Evolutionary conservation across 2,888 invertebrate species (phyloP), one percentile per base, ranked within the genome.

Genomic region (Drosophila barbarae): DNA sequence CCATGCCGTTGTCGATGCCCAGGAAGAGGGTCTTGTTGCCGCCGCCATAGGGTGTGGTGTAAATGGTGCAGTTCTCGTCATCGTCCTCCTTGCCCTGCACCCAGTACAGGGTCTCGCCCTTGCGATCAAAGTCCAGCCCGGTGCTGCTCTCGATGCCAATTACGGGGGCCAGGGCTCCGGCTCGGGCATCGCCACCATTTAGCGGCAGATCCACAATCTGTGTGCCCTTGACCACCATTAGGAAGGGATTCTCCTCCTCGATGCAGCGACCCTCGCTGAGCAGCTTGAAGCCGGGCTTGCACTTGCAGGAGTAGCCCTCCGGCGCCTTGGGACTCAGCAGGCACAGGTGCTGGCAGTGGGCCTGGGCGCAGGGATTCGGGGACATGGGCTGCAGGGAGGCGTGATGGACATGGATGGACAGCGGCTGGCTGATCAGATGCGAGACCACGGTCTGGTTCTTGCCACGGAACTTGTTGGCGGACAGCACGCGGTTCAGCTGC

Each of bases 341-440:
- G 87, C 99, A 99, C 5, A 99, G 91, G 86, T 99, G 98, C 77
- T 95, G 94, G 86, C 99, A 99, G 0, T 91, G 91, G 0, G 92
- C 90, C 38, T 91, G 91, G 13, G 89, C 90, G 89, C 99, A 99
- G 0, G 98, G 97, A 72, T 94, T 94, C 0, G 92, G 89, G 15
- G 93, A 91, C 66, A 92, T 90, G 0, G 98, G 98, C 89, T 99
- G 99, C 50, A 98, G 90, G 0, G 97, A 95, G 0, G 97, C 96
- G 89, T 99, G 99, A 79, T 97, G 96, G 0, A 98, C 97, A 85
- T 97, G 97, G 69, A 99, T 96, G 9, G 98, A 98, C 5, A 98
- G 91, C 0, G 98, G 98, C 89, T 98, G 97, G 3, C 96, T 96
- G 73, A 98, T 97, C 58, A 98, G 90, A 88, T 98, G 98, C 0